These are phyloP conservation scores for Seira musarum DNA, from an alignment of 2,888 invertebrate species.

Conservation along the genomic window DNA sequence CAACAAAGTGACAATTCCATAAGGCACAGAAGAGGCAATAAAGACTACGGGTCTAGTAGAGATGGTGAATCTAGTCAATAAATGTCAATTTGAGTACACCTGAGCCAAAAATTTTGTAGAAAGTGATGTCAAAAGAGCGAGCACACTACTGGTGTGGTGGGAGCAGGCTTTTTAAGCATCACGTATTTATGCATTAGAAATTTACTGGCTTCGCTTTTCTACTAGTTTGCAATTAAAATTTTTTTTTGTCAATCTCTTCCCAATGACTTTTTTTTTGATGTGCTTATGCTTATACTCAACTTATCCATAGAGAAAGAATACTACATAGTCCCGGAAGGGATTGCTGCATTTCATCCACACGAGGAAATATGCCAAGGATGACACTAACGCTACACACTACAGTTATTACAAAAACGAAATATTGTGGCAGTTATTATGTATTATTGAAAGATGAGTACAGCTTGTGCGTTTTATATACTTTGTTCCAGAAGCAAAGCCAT, in stretches of 20 bases:
- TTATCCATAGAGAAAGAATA: no score
- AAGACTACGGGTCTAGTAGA: background rate
- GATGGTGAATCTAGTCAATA: slow-evolving; percentile 48
- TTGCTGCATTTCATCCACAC: no score
- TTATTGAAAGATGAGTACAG: background rate
- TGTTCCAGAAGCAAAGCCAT: background rate
- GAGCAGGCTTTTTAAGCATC: slow-evolving; percentile 1
- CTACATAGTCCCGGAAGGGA: no score
- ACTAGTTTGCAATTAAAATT: background rate
- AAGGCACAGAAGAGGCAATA: slow-evolving; percentile 11
- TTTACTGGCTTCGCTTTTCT: background rate
- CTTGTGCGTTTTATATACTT: background rate
- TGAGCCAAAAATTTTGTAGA: slow-evolving; percentile 35
- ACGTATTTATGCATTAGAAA: slow-evolving; percentile 7
- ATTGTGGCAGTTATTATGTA: slow-evolving; percentile 2
- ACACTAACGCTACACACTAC: no score
- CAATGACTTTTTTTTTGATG: background rate
- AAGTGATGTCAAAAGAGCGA: slow-evolving; percentile 14
- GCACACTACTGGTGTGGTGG: background rate
- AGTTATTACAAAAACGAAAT: background rate
- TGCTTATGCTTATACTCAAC: no score
- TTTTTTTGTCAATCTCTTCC: background rate
- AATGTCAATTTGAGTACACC: slow-evolving; percentile 55
- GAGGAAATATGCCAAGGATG: no score
- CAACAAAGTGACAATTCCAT: background rate